A percentile compares a stretch with the other conserved stretches of the same genome.
Evolutionary conservation across 2,888 invertebrate genomes (phyloP).

Genomic region (Anthrax anthrax): DNA sequence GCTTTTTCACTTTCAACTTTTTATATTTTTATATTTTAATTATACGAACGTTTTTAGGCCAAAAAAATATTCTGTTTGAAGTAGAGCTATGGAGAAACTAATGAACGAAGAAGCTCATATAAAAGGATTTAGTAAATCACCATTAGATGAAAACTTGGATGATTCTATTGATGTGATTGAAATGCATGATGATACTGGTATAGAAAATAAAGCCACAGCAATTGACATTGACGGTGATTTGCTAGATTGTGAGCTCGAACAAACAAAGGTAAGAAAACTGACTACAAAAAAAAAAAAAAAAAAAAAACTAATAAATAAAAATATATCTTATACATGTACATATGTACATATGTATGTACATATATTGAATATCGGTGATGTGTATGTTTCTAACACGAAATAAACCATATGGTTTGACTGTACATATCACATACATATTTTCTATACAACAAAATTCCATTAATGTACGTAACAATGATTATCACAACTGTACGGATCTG

Average conservation of each 20-base stretch:
- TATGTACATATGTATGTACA: too few relatives aligned
- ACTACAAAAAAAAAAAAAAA: too few relatives aligned
- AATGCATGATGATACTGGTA: conserved; percentile 8
- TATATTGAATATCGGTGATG: too few relatives aligned
- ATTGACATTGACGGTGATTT: conserved; percentile 11
- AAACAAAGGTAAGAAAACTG: conserved; percentile 25
- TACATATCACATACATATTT: too few relatives aligned
- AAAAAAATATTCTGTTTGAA: conserved; percentile 8
- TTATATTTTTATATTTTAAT: conserved; percentile 2
- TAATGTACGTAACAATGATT: too few relatives aligned
- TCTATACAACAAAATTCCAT: too few relatives aligned
- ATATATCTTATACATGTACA: too few relatives aligned
- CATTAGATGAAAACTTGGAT: background rate
- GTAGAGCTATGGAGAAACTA: conserved; percentile 13
- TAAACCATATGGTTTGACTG: too few relatives aligned
- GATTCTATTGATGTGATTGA: background rate
- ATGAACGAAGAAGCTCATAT: conserved; percentile 9
- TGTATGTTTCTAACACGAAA: too few relatives aligned
- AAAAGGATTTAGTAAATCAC: conserved; percentile 5
- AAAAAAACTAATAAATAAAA: too few relatives aligned
- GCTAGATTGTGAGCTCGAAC: conserved; percentile 14
- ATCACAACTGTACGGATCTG: too few relatives aligned
- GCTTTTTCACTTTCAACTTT: too few relatives aligned
- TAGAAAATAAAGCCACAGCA: conserved; percentile 14
- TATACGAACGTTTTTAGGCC: background rate